Conservation (phyloP, 2,888 invertebrate genomes). For the Clusia tigrina region DNA sequence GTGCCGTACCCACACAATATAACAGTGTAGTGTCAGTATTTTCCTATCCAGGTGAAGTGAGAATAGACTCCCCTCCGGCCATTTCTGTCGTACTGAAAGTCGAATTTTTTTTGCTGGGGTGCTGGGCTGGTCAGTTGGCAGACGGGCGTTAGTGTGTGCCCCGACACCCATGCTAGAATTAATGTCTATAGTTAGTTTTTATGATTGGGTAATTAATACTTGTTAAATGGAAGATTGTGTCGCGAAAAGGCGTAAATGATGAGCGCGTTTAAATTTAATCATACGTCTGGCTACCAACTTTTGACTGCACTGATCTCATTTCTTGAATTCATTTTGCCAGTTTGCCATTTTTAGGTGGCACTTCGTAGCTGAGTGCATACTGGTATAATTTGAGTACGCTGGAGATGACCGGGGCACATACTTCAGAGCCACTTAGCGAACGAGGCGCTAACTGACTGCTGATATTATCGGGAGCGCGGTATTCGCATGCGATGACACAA, state of each 20-base stretch:
- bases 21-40: too few species aligned
- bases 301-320: neutral
- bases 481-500: neutral
- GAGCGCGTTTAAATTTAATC: conserved; percentile 4
- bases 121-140: too few species aligned
- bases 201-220: conserved; percentile 1
- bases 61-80: too few species aligned
- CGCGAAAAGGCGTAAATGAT: neutral
- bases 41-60: too few species aligned
- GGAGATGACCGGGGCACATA: neutral
- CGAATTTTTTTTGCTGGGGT: too few species aligned
- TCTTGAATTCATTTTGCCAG: neutral
- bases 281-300: neutral
- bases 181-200: conserved; percentile 4
- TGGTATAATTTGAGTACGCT: neutral
- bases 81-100: too few species aligned
- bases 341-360: neutral
- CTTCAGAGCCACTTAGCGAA: neutral
- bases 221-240: conserved; percentile 1
- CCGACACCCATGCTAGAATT: too few species aligned
- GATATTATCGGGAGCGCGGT: conserved; percentile 1
- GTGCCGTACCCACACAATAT: too few species aligned
- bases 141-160: too few species aligned
- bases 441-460: conserved; percentile 3
- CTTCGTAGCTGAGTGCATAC: neutral